A percentile compares a stretch with the other conserved stretches of the same genome.
These are phyloP conservation scores for Heterodera filipjevi DNA, from an alignment of 2,888 invertebrate species.

Conservation along the genomic window DNA sequence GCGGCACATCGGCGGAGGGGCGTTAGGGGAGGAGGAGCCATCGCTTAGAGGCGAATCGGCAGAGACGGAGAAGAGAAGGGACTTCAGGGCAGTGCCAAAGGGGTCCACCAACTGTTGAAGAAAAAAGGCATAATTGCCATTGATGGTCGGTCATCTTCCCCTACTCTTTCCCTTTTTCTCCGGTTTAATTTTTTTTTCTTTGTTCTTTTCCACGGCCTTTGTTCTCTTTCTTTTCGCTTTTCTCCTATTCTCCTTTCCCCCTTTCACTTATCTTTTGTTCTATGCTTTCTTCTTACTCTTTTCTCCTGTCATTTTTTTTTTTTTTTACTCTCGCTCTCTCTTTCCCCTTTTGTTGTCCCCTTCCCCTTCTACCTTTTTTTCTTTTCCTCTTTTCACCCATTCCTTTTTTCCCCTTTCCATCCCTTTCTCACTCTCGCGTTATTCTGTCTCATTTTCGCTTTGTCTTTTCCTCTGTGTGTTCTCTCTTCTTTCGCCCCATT, in stretches of 20 bases:
- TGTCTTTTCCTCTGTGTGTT: not conserved
- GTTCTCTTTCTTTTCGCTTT: not conserved
- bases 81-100: constrained; percentile 2
- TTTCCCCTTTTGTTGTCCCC: not conserved
- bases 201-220: not conserved
- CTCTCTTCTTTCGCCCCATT: no score
- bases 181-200: no score
- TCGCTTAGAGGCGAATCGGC: constrained; percentile 6
- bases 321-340: no score
- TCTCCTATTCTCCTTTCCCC: no score
- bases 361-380: no score
- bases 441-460: no score
- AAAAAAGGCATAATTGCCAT: not conserved
- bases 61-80: not conserved
- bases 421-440: no score
- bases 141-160: not conserved
- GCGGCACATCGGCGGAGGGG: constrained; percentile 1
- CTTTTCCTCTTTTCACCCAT: not conserved
- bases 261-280: no score
- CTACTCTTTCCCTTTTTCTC: no score
- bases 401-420: no score
- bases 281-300: no score
- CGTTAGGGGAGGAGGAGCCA: not conserved
- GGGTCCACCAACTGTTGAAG: not conserved
- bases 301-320: no score